Percentiles rank a stretch among this genome's conserved stretches.
Conservation (phyloP, 2,113 vertebrate species). For the Bettongia penicillata region DNA sequence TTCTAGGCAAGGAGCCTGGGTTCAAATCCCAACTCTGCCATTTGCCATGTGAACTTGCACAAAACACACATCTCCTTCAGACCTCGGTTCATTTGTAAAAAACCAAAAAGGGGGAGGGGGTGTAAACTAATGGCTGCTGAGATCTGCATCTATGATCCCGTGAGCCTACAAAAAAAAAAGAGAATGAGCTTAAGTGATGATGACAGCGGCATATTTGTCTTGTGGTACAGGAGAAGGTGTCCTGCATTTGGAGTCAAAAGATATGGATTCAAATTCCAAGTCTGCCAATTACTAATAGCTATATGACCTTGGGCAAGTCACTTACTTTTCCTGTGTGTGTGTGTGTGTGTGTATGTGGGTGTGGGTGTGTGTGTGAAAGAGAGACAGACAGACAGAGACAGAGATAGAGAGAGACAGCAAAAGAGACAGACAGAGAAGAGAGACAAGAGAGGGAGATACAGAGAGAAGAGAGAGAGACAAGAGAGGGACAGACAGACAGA, state of each 20-base stretch:
- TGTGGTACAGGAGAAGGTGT: background rate
- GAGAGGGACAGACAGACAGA: too few relatives aligned
- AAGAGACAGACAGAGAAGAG: background rate
- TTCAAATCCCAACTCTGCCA: background rate
- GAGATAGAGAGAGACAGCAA: accelerated
- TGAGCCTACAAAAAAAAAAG: background rate
- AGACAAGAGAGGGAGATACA: background rate
- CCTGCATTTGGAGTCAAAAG: background rate
- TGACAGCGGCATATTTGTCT: background rate
- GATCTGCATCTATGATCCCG: background rate
- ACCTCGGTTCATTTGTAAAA: background rate
- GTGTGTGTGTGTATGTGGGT: too few relatives aligned
- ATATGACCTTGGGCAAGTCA: background rate
- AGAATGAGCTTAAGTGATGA: background rate
- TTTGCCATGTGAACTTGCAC: constrained; percentile 11
- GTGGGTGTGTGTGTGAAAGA: background rate
- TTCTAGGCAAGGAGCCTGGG: background rate
- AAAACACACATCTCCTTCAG: background rate
- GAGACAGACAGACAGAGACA: background rate
- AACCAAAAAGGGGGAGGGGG: background rate
- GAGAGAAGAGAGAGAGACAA: background rate
- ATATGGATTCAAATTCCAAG: background rate
- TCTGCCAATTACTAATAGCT: background rate
- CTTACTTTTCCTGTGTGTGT: background rate
- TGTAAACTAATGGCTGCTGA: background rate